Conservation (phyloP, 2,113 vertebrate genomes). For the Phalacrocorax carbo region DNA sequence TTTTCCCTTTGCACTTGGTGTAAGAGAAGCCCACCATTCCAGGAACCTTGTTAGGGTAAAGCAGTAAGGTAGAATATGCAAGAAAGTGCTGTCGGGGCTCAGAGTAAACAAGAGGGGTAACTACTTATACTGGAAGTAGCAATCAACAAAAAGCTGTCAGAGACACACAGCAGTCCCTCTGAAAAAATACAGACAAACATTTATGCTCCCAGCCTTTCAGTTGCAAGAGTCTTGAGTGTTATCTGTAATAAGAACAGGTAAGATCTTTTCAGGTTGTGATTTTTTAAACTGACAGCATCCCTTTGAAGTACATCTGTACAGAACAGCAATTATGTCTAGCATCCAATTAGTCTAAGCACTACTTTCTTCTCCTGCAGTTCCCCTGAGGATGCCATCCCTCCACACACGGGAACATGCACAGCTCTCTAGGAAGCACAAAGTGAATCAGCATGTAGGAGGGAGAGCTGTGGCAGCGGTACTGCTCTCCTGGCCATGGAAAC, state of each 20-base stretch:
- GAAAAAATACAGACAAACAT: background rate
- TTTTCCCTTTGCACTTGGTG: background rate
- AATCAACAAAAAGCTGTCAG: background rate
- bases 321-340: constrained; percentile 22
- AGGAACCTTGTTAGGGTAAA: background rate
- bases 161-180: background rate
- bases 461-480: background rate
- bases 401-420: background rate
- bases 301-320: constrained; percentile 24
- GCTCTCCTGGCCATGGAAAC: background rate
- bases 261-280: constrained; percentile 1
- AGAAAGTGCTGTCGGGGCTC: background rate
- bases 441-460: background rate
- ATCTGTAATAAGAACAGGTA: background rate
- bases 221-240: background rate
- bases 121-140: background rate
- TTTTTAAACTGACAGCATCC: constrained; percentile 28
- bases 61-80: background rate
- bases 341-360: constrained; percentile 2
- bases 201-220: background rate
- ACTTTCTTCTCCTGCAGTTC: background rate
- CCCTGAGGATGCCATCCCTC: background rate
- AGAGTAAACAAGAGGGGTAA: background rate
- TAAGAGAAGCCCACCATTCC: background rate
- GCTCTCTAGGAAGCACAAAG: constrained; percentile 27